Conservation (phyloP, 2,888 invertebrate genomes). For the Nephrotoma appendiculata region DNA sequence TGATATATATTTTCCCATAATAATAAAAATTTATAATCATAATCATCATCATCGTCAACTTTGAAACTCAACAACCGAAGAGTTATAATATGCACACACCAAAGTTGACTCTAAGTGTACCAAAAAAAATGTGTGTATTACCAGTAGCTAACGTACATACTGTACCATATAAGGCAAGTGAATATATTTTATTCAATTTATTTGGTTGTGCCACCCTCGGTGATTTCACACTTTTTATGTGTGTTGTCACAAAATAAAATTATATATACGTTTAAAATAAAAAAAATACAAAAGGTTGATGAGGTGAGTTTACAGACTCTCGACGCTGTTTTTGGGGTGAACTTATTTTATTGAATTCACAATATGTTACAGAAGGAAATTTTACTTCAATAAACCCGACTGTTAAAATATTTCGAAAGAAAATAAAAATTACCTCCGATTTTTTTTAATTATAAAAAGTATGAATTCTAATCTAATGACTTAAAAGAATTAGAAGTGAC, state of each 20-base stretch:
- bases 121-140: background rate
- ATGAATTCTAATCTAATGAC: background rate
- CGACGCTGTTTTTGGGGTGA: background rate
- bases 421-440: background rate
- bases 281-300: background rate
- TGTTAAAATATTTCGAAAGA: background rate
- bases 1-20: background rate
- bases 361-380: background rate
- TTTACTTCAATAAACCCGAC: background rate
- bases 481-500: background rate
- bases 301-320: background rate
- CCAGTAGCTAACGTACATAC: background rate
- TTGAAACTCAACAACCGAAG: background rate
- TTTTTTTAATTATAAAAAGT: background rate
- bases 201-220: background rate
- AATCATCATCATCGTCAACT: background rate
- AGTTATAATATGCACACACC: background rate
- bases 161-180: background rate
- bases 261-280: background rate
- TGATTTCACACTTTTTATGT: background rate
- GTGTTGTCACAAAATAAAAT: background rate
- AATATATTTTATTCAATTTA: background rate
- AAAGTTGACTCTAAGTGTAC: background rate
- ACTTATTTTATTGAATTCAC: background rate
- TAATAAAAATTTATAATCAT: background rate